phyloP scores from a whole-genome alignment of 2,113 vertebrate species.

The Meles meles region DNA sequence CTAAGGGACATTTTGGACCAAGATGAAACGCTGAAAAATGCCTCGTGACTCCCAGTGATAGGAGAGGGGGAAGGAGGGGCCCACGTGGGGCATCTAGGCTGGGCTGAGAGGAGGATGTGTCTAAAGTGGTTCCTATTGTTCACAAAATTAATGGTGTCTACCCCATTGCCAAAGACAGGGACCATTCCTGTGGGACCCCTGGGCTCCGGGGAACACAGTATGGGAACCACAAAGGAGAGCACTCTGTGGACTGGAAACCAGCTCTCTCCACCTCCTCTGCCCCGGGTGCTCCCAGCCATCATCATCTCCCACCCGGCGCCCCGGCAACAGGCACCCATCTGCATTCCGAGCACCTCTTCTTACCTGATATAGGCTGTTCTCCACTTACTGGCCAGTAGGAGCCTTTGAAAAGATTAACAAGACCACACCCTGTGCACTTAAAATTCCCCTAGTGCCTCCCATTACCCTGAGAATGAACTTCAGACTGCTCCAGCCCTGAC shows the following conservation, averaged over 20 bases:
- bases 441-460: neutral
- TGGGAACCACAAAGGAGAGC: neutral
- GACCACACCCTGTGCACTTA: neutral
- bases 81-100: neutral
- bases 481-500: neutral
- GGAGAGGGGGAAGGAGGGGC: neutral
- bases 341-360: neutral
- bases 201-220: neutral
- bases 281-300: neutral
- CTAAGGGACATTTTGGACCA: constrained; percentile 24
- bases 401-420: neutral
- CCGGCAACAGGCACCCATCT: fast-evolving
- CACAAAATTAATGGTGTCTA: neutral
- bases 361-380: neutral
- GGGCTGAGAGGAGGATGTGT: neutral
- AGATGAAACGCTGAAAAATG: neutral
- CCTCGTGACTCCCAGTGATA: neutral
- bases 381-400: neutral
- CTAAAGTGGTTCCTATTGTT: neutral
- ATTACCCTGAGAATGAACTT: neutral
- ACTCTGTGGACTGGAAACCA: fast-evolving
- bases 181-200: neutral
- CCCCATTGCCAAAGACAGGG: neutral
- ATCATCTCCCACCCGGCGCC: neutral
- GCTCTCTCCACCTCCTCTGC: too few species aligned